Percentiles rank a stretch among this genome's conserved stretches.
Evolutionary conservation across 2,113 vertebrate species (phyloP).

Genomic region (Pterocles orientalis): DNA sequence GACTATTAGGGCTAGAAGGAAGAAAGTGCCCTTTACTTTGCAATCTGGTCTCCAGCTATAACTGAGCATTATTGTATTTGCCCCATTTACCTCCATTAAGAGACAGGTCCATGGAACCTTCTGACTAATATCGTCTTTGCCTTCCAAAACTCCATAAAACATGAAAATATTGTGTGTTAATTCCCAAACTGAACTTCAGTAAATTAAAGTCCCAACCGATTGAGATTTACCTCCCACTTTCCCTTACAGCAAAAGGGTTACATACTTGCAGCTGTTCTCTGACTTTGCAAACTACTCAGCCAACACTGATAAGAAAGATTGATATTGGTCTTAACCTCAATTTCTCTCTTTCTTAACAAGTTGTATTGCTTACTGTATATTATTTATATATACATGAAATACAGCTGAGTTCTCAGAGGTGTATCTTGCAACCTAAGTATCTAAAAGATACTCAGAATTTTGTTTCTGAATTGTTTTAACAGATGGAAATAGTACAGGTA

Average conservation of each 20-base stretch:
- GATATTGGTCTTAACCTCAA: background rate
- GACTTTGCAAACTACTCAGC: background rate
- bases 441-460: background rate
- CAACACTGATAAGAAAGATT: background rate
- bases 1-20: too few relatives aligned
- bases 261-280: background rate
- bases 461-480: background rate
- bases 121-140: background rate
- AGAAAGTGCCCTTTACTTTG: background rate
- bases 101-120: background rate
- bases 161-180: background rate
- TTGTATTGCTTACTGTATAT: background rate
- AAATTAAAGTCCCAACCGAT: background rate
- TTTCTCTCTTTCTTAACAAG: background rate
- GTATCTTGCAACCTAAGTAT: background rate
- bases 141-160: background rate
- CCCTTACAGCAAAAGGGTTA: background rate
- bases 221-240: background rate
- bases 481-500: background rate
- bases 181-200: background rate
- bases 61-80: background rate
- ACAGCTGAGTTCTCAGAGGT: background rate
- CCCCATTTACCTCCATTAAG: background rate
- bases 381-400: background rate
- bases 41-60: background rate